These are phyloP conservation scores for Nymphalis c-album DNA, from an alignment of 2,888 invertebrate species.

Conservation along the genomic window DNA sequence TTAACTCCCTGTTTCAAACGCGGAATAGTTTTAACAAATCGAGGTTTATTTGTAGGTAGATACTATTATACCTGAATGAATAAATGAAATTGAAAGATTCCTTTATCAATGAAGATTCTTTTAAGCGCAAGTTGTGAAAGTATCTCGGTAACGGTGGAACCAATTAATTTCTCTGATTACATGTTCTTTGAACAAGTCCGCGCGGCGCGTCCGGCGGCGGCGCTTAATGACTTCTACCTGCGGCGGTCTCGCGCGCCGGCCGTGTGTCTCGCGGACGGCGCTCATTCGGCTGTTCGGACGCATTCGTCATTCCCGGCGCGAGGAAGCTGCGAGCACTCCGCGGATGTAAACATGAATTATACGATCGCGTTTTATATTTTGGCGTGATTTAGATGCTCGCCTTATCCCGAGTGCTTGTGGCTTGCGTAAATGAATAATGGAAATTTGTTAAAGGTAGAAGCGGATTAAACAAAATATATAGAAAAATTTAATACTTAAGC, in stretches of 20 bases:
- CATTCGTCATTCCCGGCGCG: neutral
- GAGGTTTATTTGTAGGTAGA: neutral
- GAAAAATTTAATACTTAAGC: neutral
- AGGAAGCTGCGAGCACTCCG: neutral
- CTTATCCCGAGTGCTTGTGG: neutral
- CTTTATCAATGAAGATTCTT: neutral
- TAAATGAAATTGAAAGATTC: too few relatives aligned
- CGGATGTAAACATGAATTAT: neutral
- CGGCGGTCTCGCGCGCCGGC: neutral
- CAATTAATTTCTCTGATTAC: constrained; percentile 4
- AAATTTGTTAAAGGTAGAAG: neutral
- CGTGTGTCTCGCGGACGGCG: neutral
- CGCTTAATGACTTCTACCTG: neutral
- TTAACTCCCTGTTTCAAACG: neutral
- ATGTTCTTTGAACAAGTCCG: neutral
- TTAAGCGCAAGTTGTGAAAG: neutral
- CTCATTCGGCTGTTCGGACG: neutral
- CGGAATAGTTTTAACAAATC: neutral
- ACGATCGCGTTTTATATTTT: neutral
- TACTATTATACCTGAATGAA: too few relatives aligned
- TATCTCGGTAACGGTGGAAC: neutral
- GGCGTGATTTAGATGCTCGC: neutral
- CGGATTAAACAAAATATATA: neutral
- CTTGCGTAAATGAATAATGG: neutral
- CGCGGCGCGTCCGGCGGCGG: neutral